Evolutionary conservation across 2,888 invertebrate species (phyloP), one percentile per base, ranked within the genome.

Genomic region (Balanococcus diminutus): DNA sequence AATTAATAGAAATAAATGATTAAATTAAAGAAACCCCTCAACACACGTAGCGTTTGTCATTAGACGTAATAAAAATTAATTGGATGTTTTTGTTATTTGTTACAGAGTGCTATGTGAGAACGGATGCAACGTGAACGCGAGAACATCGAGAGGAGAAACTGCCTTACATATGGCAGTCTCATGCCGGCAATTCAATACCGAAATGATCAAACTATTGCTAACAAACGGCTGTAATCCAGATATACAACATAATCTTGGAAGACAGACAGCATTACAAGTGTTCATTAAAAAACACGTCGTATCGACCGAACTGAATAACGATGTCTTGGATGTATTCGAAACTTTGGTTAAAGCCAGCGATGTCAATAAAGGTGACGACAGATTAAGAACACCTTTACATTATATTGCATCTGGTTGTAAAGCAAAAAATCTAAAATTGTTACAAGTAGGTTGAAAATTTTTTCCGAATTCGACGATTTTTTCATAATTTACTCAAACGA

Each of bases 81-180:
- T 86, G 86, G 82, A 81, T 42, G 25, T 19, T 86, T 87, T 75
- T 84, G 56, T 83, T 82, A 9, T 79, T 19, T 83, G 51, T 85
- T 87, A n/a, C 86, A 89, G 89, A 42, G 85, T 88, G 6, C 87
- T 89, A 32, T 88, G 90, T 81, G 88, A 89, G 72, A 89, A 88
- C 81, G 89, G 89, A 61, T 89, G 90, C 86, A 89, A 90, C 87
- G 89, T 89, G 87, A 89, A 89, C 86, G 89, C 89, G 19, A 89
- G 90, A 87, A 90, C 90, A 16, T 89, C 89, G 4, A 88, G 89
- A 28, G 90, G 90, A 3, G 90, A 90, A 87, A 90, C 89, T 6
- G 90, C 90, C 0, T 88, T 90, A 4, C 90, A 90, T 87, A 88
- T 90, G 82, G 89, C 88, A 25, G 89, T 90, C 81, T 87, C 89